Base-by-base conservation (phyloP, 2,113 vertebrate genomes). In the Mesembrinibis cayennensis region DNA sequence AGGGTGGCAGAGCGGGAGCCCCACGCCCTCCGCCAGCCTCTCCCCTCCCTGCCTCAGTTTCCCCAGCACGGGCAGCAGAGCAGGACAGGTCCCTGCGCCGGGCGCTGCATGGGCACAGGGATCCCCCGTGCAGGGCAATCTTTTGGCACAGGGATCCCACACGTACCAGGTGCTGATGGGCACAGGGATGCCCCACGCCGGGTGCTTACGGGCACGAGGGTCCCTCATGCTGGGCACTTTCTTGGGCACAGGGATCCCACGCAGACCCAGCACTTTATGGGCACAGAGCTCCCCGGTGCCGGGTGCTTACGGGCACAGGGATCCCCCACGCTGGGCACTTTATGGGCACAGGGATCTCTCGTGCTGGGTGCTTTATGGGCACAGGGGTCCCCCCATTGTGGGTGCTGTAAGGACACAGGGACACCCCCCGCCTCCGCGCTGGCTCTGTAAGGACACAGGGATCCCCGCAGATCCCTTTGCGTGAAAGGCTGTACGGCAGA, bases 51-150 rank as follows among this genome's bases (percentile, higher is more conserved):
- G 42, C 89, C 89, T 95, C 91, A 83, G 58, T 73, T 93, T 90
- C 63, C 14, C 1, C 6, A 2, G 36, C 80, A 53, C 1, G 1
- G 27, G 61, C 9, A 9, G 67, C 42, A 79, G 32, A 74, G 29
- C 29, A 66, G 49, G 62, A 13, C 4, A 8, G 22, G 32, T 38
- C 26, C 65, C 65, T 3, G 3, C 1, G 1, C 17, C 2, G 0
- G 61, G 50, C 2, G 5, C 65, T 71, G 65, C 42, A 18, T 16
- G 72, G 59, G 72, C 70, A 93, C 5, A 3, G 36, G 34, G 26
- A 76, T 72, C 11, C 38, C 38, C 47, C 1, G 2, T 22, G 27
- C 3, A 0, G 30, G 59, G 17, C 59, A 70, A 13, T 61, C 14
- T 38, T 80, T 87, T 22, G 65, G 56, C 56, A 44, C 47, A 22